Conservation (phyloP, 2,113 vertebrate genomes). For the Caloenas nicobarica region DNA sequence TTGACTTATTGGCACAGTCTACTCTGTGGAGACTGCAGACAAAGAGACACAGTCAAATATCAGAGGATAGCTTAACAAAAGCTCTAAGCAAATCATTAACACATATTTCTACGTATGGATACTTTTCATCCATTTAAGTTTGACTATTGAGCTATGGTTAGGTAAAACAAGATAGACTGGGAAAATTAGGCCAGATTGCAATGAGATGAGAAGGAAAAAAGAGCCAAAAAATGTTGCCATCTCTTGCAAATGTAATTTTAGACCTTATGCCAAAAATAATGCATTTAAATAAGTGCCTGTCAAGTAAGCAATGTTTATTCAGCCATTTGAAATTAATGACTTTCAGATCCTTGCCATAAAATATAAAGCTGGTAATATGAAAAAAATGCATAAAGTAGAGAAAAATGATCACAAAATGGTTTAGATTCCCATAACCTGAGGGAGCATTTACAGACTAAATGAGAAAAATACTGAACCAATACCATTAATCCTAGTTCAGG, state of each 20-base stretch:
- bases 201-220: not conserved
- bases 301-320: constrained; percentile 33
- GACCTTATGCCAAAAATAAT: constrained; percentile 36
- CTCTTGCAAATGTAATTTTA: not conserved
- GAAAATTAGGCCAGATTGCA: not conserved
- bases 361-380: not conserved
- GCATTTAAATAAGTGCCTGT: constrained; percentile 29
- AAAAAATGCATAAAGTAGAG: not conserved
- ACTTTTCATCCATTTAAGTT: not conserved
- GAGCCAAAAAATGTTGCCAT: not conserved
- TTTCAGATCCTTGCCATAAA: constrained; percentile 14
- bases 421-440: not conserved
- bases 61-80: not conserved
- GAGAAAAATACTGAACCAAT: not conserved
- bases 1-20: not conserved
- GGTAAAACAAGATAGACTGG: not conserved
- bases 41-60: not conserved
- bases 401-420: not conserved
- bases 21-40: not conserved
- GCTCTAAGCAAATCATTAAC: not conserved
- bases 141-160: not conserved
- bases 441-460: not conserved
- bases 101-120: not conserved
- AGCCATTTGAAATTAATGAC: constrained; percentile 29
- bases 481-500: not conserved